phyloP scores from a whole-genome alignment of 2,888 invertebrate genomes.

The Salticus scenicus region DNA sequence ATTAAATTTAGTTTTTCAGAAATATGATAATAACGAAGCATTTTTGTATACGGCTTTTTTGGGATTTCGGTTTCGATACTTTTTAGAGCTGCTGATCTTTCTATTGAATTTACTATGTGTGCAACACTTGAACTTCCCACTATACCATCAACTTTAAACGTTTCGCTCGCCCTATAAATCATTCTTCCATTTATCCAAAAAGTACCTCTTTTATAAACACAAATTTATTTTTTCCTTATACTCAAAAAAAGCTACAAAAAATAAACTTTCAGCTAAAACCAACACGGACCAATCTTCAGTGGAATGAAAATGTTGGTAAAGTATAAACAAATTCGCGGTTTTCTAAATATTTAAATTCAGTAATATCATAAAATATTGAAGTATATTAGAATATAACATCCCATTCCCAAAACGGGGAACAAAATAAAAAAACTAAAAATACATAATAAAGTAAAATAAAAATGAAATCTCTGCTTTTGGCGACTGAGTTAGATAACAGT shows the following conservation, averaged over 20 bases:
- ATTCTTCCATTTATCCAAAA: too few relatives aligned
- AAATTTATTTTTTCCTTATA: too few relatives aligned
- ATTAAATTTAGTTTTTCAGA: too few relatives aligned
- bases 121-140: too few relatives aligned
- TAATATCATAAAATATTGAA: slow-evolving; percentile 19
- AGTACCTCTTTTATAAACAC: too few relatives aligned
- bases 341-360: slow-evolving; percentile 17
- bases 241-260: neutral
- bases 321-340: neutral
- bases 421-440: neutral
- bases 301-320: neutral
- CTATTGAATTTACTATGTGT: too few relatives aligned
- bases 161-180: neutral
- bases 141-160: neutral
- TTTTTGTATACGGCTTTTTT: too few relatives aligned
- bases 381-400: slow-evolving; percentile 6
- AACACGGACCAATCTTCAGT: neutral
- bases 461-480: neutral
- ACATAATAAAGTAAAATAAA: too few relatives aligned
- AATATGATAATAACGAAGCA: too few relatives aligned
- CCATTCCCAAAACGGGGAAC: neutral
- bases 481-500: slow-evolving; percentile 22
- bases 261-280: neutral
- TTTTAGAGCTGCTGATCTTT: too few relatives aligned
- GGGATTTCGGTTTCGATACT: too few relatives aligned